Evolutionary conservation across 1,140 invertebrate genomes (phyloP).

Genomic region (Tetranychus cinnabarinus): DNA sequence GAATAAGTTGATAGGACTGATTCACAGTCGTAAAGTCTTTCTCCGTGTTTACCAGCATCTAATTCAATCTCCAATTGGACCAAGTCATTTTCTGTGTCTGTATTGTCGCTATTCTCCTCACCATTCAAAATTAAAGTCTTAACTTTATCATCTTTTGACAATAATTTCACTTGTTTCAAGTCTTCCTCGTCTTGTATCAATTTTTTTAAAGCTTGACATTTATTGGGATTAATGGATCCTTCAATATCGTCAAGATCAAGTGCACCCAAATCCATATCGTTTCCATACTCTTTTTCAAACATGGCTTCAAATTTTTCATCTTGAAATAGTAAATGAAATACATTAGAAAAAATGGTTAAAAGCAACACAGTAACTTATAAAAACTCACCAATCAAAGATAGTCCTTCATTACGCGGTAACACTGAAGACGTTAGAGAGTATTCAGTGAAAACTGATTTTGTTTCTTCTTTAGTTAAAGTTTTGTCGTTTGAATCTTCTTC

Average conservation of each 20-base stretch:
- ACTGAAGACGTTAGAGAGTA: slow-evolving; percentile 85
- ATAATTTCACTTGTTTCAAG: background rate
- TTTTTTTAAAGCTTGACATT: background rate
- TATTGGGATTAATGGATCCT: slow-evolving; percentile 3
- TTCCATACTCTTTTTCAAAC: slow-evolving; percentile 31
- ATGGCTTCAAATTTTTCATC: slow-evolving; percentile 64
- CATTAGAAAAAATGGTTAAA: too few relatives aligned
- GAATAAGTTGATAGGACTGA: slow-evolving; percentile 39
- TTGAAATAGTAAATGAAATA: slow-evolving; percentile 20
- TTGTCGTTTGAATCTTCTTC: background rate
- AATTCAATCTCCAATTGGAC: background rate
- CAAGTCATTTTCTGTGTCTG: background rate
- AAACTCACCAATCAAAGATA: slow-evolving; percentile 18
- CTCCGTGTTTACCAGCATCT: slow-evolving; percentile 1
- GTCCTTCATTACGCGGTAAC: slow-evolving; percentile 55
- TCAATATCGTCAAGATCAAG: slow-evolving; percentile 20
- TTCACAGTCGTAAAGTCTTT: slow-evolving; percentile 12
- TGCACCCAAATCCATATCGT: slow-evolving; percentile 68
- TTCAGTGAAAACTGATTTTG: slow-evolving; percentile 66
- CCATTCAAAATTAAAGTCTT: background rate
- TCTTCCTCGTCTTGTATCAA: background rate
- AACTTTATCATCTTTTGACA: background rate
- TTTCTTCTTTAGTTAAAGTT: slow-evolving; percentile 35
- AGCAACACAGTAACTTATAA: background rate
- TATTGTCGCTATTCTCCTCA: background rate